Evolutionary conservation across 2,888 invertebrate species (phyloP).

Genomic region (Chymomyza caudatula): DNA sequence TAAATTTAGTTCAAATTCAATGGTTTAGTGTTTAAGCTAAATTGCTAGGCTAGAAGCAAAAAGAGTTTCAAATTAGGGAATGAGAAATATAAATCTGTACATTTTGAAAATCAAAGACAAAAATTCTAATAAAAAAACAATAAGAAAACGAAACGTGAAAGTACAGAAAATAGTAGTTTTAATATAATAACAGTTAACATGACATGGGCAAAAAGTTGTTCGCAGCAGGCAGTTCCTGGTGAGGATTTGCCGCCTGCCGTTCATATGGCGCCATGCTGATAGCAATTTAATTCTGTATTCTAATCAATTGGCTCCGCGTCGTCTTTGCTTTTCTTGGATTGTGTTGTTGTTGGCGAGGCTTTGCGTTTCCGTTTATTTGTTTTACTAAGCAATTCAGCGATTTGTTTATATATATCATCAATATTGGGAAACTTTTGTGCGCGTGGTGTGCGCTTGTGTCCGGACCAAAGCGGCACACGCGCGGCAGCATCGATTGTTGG

Average conservation of each 20-base stretch:
- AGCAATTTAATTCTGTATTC: no score
- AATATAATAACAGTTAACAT: background rate
- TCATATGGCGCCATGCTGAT: conserved; percentile 47
- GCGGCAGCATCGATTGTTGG: conserved; percentile 41
- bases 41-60: background rate
- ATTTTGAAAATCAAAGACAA: conserved; percentile 62
- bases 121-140: conserved; percentile 53
- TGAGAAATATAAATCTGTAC: conserved; percentile 41
- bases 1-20: background rate
- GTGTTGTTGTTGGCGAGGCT: background rate
- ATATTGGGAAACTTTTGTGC: conserved; percentile 73
- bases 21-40: background rate
- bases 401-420: conserved; percentile 37
- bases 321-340: background rate
- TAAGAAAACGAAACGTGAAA: conserved; percentile 17
- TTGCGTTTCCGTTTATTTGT: background rate
- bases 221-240: conserved; percentile 39
- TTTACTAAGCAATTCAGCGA: conserved; percentile 11
- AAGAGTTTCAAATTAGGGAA: conserved; percentile 2
- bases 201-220: conserved; percentile 33
- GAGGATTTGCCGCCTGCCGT: conserved; percentile 43
- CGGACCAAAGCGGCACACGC: conserved; percentile 69
- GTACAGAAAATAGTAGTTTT: background rate
- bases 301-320: background rate
- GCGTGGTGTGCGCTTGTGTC: conserved; percentile 74